phyloP scores from a whole-genome alignment of 92 coral and sea anemone genomes.

The Micromussa lordhowensis region DNA sequence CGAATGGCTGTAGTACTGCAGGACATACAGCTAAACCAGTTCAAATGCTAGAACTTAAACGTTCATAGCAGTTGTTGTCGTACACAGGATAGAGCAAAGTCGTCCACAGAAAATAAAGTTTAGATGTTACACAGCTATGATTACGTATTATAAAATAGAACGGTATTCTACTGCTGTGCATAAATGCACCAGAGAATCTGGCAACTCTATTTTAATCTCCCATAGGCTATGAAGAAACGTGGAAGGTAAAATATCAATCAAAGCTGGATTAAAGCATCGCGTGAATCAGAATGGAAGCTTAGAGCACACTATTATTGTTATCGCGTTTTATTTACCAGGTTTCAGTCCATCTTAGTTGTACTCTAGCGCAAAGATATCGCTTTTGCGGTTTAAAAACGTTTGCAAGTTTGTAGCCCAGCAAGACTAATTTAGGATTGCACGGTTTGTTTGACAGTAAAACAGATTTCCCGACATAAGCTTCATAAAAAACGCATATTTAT shows the following conservation, averaged over 20 bases:
- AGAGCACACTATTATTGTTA: not conserved
- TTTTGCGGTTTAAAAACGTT: not conserved
- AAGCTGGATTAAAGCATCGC: not conserved
- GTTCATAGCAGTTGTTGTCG: conserved; percentile 41
- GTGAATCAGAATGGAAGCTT: not conserved
- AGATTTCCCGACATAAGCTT: not conserved
- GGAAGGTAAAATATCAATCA: not conserved
- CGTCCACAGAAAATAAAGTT: not conserved
- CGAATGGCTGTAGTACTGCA: not conserved
- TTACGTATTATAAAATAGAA: not conserved
- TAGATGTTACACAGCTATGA: not conserved
- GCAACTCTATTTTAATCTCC: not conserved
- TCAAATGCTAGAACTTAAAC: conserved; percentile 47
- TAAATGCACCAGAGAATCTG: not conserved
- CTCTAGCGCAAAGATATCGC: not conserved
- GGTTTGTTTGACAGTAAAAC: conserved; percentile 1
- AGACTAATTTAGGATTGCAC: conserved; percentile 7
- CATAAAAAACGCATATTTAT: not conserved
- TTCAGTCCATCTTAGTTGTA: not conserved
- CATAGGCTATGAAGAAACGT: not conserved
- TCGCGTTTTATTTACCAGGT: not conserved
- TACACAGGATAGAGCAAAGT: conserved; percentile 28
- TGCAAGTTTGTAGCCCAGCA: not conserved
- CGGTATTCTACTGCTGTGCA: not conserved
- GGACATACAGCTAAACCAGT: not conserved